These are phyloP conservation scores for Agelaius tricolor DNA, from an alignment of 2,113 vertebrate genomes.

Conservation along the genomic window DNA sequence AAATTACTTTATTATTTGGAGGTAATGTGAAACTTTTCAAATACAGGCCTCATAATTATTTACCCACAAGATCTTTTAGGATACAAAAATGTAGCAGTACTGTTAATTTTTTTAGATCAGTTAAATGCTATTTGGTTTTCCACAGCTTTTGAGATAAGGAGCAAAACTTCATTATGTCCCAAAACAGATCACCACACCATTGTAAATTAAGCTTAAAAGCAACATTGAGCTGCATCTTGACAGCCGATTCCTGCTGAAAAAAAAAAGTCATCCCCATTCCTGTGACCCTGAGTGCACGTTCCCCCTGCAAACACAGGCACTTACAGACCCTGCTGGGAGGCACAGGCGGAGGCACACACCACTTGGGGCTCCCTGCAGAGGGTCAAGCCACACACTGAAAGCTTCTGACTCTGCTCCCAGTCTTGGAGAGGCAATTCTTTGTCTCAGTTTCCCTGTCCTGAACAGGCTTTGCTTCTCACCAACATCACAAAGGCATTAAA, in stretches of 20 bases:
- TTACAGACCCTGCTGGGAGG: neutral
- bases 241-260: neutral
- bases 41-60: neutral
- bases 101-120: neutral
- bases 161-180: neutral
- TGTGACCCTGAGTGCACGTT: neutral
- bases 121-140: constrained; percentile 49
- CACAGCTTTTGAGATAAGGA: constrained; percentile 6
- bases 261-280: neutral
- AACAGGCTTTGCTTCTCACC: constrained; percentile 1
- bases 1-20: constrained; percentile 61
- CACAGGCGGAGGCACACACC: neutral
- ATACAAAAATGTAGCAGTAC: neutral
- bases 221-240: neutral
- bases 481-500: neutral
- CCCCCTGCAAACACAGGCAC: neutral
- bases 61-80: neutral
- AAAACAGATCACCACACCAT: neutral
- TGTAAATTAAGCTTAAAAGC: neutral
- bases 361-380: neutral
- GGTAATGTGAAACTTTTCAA: neutral
- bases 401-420: neutral
- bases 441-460: neutral
- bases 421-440: neutral
- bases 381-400: neutral